Percentiles rank a stretch among this genome's conserved stretches.
Evolutionary conservation across 1,140 invertebrate species (phyloP).

Genomic region (Asobara japonica): DNA sequence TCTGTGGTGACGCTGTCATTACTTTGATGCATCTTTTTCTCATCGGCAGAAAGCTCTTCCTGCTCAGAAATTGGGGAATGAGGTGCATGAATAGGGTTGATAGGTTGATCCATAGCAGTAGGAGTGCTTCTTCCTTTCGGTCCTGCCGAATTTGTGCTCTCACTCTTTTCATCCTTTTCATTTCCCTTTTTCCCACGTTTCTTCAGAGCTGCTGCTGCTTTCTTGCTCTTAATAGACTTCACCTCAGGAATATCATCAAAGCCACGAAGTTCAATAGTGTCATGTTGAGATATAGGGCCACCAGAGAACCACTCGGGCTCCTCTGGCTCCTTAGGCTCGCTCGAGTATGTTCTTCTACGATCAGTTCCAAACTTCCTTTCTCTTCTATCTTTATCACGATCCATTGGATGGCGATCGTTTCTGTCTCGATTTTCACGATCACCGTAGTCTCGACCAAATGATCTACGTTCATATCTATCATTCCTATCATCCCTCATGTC

Average conservation of each 20-base stretch:
- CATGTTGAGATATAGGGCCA: conserved; percentile 88
- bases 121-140: conserved; percentile 61
- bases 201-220: conserved; percentile 60
- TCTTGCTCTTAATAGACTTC: conserved; percentile 62
- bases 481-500: conserved; percentile 33
- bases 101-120: conserved; percentile 54
- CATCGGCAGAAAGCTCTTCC: conserved; percentile 39
- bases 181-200: conserved; percentile 54
- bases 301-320: conserved; percentile 84
- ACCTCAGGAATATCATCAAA: conserved; percentile 80
- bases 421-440: conserved; percentile 47
- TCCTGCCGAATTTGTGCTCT: conserved; percentile 45
- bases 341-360: conserved; percentile 65
- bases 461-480: conserved; percentile 67
- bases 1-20: conserved; percentile 45
- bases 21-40: conserved; percentile 42
- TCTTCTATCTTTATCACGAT: conserved; percentile 59
- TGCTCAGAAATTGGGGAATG: conserved; percentile 61
- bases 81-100: conserved; percentile 46
- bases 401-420: conserved; percentile 46
- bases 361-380: conserved; percentile 63
- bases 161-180: conserved; percentile 53
- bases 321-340: conserved; percentile 64
- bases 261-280: conserved; percentile 92
- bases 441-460: conserved; percentile 68